phyloP scores from a whole-genome alignment of 2,113 vertebrate genomes.

The Bubalus kerabau region DNA sequence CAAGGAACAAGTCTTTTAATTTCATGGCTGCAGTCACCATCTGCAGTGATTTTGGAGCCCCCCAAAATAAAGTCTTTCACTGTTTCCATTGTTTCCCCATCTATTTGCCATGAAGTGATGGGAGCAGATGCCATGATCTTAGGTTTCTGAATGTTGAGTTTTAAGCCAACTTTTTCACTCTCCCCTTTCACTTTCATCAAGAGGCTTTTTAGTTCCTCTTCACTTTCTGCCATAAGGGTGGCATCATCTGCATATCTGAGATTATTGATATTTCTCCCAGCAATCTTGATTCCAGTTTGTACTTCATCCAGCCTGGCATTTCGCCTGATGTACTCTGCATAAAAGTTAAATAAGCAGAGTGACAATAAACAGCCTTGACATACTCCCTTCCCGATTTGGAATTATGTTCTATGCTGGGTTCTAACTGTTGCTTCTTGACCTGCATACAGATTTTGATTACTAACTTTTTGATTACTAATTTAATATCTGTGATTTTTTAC shows the following conservation, averaged over 20 bases:
- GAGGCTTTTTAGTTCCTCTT: not conserved
- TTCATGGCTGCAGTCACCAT: not conserved
- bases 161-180: not conserved
- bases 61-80: not conserved
- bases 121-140: not conserved
- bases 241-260: not conserved
- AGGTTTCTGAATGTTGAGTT: not conserved
- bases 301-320: not conserved
- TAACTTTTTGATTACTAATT: not conserved
- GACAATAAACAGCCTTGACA: not conserved
- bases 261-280: not conserved
- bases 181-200: not conserved
- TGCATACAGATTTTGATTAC: not conserved
- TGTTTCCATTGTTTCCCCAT: not conserved
- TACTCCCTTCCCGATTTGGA: not conserved
- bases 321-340: not conserved
- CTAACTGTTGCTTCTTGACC: too few relatives aligned
- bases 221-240: not conserved
- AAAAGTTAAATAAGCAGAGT: not conserved
- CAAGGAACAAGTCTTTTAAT: not conserved
- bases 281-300: not conserved
- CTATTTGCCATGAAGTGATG: not conserved
- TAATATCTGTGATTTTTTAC: not conserved
- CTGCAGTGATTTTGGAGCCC: not conserved
- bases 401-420: not conserved